Evolutionary conservation across 2,113 vertebrate species (phyloP), one percentile per base, ranked within the genome.

Genomic region (Pogonocichla stellata): DNA sequence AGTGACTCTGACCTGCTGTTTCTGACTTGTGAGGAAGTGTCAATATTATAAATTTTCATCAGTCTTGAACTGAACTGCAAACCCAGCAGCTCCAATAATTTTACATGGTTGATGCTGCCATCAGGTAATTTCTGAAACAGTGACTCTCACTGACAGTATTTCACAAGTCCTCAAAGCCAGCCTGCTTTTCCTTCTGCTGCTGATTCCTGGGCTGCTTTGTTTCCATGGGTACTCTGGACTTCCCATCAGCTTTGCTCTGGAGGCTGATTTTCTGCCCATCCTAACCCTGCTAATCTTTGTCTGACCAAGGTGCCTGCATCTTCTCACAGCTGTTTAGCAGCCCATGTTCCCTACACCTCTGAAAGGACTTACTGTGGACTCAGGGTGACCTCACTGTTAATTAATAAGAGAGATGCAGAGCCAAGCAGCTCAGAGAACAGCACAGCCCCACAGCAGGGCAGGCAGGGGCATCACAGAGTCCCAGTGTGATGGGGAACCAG

Each of bases 401-500:
- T 70, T 45, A 53, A 0, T 54, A 15, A 42, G 45, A 62, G 1
- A 33, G 31, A 89, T 40, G 26, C 10, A 84, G 42, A 84, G 28
- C 12, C 36, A 66, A 84, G 69, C 31, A 66, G 47, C 71, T 4
- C 82, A 78, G 25, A n/a, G 47, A 34, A 71, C 20, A 82, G 66
- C 34, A 12, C 8, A 33, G 56, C 18, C 73, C 22, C 53, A 24
- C 11, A 20, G 13, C 5, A 54, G 34, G 0, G 23, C 14, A n/a
- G 61, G 51, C 38, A 58, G 70, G 12, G 34, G 19, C 38, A 53
- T 19, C 33, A 22, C 4, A 2, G 73, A 84, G 48, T 17, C 42
- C 12, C 2, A 1, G 3, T 0, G 0, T 8, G 33, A 45, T 6
- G 40, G 20, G 34, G 10, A 38, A 74, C 57, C 14, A 5, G 24